Conservation (phyloP, 2,888 invertebrate species). For the Dynastes hyllus region DNA sequence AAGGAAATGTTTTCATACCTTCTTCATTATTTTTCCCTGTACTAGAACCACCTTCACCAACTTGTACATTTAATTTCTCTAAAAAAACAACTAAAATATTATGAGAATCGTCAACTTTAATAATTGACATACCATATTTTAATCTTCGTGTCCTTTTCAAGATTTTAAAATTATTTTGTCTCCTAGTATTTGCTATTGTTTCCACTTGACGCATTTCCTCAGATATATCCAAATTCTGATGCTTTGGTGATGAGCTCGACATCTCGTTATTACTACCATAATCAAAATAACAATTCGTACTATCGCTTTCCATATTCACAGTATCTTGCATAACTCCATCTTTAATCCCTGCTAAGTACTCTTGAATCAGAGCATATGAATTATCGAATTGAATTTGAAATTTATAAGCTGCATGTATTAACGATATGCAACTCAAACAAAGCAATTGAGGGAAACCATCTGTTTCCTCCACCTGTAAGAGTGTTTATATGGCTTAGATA, state of each 20-base stretch:
- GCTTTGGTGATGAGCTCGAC: not conserved
- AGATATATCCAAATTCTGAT: not conserved
- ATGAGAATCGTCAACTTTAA: not conserved
- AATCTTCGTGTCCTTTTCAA: conserved; percentile 50
- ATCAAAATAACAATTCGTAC: conserved; percentile 11
- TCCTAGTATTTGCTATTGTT: not conserved
- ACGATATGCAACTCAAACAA: conserved; percentile 58
- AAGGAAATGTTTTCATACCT: conserved; percentile 56
- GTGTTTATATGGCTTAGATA: not conserved
- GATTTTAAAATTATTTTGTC: conserved; percentile 17
- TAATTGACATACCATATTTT: conserved; percentile 15
- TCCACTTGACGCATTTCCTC: not conserved
- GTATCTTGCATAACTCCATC: conserved; percentile 35
- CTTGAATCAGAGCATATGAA: conserved; percentile 56
- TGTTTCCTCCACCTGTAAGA: conserved; percentile 54
- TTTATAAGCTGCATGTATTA: conserved; percentile 59
- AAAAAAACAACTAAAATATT: not conserved
- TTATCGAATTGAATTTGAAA: conserved; percentile 60
- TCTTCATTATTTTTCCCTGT: conserved; percentile 39
- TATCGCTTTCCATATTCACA: conserved; percentile 48
- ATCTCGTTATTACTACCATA: conserved; percentile 32
- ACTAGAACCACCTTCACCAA: not conserved
- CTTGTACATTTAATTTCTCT: conserved; percentile 16
- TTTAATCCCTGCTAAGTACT: conserved; percentile 57
- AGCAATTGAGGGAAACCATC: conserved; percentile 58